Base-by-base conservation (phyloP, 1,140 invertebrate species). In the Drosophila repletoides region DNA sequence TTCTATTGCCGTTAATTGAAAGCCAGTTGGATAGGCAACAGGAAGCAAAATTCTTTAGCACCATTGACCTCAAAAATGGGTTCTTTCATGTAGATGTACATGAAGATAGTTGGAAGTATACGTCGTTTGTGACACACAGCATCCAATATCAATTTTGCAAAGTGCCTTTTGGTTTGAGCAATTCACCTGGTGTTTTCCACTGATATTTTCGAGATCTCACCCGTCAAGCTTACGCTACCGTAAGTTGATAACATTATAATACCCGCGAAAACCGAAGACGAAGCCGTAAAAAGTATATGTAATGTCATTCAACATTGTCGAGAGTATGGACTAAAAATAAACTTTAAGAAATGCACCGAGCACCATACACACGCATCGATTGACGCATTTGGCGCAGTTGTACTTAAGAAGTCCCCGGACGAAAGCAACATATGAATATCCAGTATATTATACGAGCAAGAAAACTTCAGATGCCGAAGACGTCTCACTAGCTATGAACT, bases 381-480 rank as follows among this genome's bases (percentile, higher is more conserved):
- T 10, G 64, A 72, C 17, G 38, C 56, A 9, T 89, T 79, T 45
- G 80, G 84, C 7, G 87, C 86, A 4, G 56, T 90, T 0, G 14
- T 91, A 5, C 59, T 89, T 4, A 89, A 91, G 70, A 84, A 60
- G 56, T 63, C 45, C 5, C 33, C 63, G 9, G 40, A 71, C 0
- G 72, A 89, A 22, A 77, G 89, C n/a, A n/a, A 59, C 67, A 80
- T 49, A 89, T 92, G 70, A n/a, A n/a, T 93, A 90, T 91, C 87
- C 88, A 59, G 60, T 90, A 49, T 84, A 90, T 64, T 76, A 74
- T 53, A 86, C 9, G 88, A 90, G 76, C 88, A 91, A 92, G 69
- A 68, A 58, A 19, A 89, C 88, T 5, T 60, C 51, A 4, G 61
- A 87, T 7, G 49, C 72, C n/a, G n/a, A n/a, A n/a, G n/a, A n/a